Percentiles rank a stretch among this genome's conserved stretches.
Conservation (phyloP, 2,113 vertebrate species). For the Turnix velox region DNA sequence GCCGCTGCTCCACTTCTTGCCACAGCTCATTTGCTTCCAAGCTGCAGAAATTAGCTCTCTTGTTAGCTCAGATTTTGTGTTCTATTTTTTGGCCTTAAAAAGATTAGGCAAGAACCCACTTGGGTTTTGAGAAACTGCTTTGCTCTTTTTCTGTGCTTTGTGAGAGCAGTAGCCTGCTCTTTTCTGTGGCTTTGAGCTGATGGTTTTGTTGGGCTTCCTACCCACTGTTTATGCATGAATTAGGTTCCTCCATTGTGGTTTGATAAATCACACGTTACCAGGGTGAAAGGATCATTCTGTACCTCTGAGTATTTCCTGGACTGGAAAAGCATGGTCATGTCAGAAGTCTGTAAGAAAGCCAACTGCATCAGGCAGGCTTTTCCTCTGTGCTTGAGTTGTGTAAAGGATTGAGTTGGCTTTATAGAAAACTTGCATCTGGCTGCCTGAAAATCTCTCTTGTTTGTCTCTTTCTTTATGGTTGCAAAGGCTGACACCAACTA, state of each 20-base stretch:
- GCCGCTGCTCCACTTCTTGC: neutral
- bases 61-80: neutral
- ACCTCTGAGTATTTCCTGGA: neutral
- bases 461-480: neutral
- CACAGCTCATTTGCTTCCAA: neutral
- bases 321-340: neutral
- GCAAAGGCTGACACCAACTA: neutral
- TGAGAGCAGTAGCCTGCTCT: neutral
- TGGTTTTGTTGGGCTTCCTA: neutral
- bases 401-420: neutral
- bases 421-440: neutral
- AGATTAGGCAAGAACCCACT: neutral
- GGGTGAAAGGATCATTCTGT: neutral
- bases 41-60: neutral
- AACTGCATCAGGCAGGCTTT: neutral
- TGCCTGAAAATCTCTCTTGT: neutral
- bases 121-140: neutral
- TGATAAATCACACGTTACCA: neutral
- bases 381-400: neutral
- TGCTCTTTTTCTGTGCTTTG: neutral
- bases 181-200: neutral
- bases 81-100: neutral
- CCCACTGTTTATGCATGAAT: neutral
- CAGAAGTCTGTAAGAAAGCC: neutral
- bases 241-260: neutral